These are phyloP conservation scores for Strix uralensis DNA, from an alignment of 2,113 vertebrate species.

Conservation along the genomic window DNA sequence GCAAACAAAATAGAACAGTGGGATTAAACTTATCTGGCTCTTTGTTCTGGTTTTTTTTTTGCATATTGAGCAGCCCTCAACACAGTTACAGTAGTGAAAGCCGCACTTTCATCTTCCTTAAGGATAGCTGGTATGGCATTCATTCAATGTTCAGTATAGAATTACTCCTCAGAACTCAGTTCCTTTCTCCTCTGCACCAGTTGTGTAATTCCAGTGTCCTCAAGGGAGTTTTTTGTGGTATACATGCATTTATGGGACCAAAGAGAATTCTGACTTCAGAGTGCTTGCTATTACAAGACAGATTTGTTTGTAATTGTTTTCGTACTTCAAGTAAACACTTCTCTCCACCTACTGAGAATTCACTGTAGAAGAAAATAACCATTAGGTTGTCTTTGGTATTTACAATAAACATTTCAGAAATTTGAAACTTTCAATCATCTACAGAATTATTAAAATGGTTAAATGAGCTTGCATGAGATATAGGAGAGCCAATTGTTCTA, in stretches of 20 bases:
- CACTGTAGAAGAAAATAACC: not conserved
- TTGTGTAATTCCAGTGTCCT: not conserved
- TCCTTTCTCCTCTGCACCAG: not conserved
- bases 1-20: not conserved
- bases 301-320: not conserved
- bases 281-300: not conserved
- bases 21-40: not conserved
- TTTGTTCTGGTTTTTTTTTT: not conserved
- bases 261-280: not conserved
- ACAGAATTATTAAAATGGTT: not conserved
- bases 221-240: not conserved
- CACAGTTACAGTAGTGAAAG: not conserved
- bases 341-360: not conserved
- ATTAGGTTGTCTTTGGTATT: not conserved
- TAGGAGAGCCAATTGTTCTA: not conserved
- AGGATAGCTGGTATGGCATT: not conserved
- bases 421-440: not conserved
- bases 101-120: not conserved
- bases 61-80: not conserved
- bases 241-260: not conserved
- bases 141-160: not conserved
- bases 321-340: not conserved
- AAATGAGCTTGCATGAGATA: not conserved
- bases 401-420: not conserved
- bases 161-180: not conserved